Conservation (phyloP, 2,797 vertebrate genomes). For the Pyrocephalus nanus region DNA sequence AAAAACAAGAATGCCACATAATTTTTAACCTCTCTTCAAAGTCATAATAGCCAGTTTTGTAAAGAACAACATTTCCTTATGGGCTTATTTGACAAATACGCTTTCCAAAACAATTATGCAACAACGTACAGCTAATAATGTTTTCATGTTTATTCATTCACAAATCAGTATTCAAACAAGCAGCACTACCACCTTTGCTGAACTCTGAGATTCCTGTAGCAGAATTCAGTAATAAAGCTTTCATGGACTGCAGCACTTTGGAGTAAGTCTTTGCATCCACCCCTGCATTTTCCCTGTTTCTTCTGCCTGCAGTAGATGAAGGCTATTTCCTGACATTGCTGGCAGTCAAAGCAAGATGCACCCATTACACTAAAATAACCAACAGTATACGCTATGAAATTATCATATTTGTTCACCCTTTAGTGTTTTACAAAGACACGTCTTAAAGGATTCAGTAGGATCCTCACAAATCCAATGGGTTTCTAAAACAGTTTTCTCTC, state of each 20-base stretch:
- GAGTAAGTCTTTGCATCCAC: not conserved
- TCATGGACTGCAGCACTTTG: not conserved
- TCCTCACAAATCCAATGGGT: not conserved
- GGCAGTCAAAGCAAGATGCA: not conserved
- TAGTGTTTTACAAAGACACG: not conserved
- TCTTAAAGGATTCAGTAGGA: not conserved
- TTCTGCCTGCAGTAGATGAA: not conserved
- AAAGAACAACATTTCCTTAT: not conserved
- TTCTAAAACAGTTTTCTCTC: not conserved
- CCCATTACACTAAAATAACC: not conserved
- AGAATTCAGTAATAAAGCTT: not conserved
- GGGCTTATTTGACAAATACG: not conserved
- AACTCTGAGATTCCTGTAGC: not conserved
- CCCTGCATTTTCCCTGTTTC: not conserved
- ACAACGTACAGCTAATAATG: not conserved
- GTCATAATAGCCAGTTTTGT: not conserved
- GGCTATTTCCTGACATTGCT: not conserved
- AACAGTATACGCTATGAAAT: not conserved
- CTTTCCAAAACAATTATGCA: not conserved
- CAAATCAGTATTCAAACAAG: not conserved
- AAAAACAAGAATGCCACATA: not conserved
- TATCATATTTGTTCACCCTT: not conserved
- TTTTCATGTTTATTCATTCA: not conserved
- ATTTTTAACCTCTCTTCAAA: slow-evolving; percentile 6
- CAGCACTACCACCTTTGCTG: not conserved